Conservation (phyloP, 2,797 vertebrate genomes). For the Notoglanidium macrostoma region DNA sequence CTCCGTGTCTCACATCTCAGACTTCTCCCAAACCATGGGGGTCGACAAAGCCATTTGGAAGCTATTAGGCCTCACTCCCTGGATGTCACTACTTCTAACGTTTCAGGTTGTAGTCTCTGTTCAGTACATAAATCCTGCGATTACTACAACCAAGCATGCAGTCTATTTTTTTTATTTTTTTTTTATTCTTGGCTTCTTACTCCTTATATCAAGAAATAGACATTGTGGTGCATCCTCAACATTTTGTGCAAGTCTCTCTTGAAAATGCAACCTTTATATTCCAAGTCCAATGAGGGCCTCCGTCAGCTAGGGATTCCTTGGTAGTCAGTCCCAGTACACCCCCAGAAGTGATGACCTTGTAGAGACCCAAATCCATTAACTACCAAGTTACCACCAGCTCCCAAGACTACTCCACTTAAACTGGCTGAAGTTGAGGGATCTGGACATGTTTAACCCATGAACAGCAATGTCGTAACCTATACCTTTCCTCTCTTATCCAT, state of each 20-base stretch:
- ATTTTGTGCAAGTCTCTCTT: background rate
- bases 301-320: background rate
- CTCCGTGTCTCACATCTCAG: conserved; percentile 1
- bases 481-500: background rate
- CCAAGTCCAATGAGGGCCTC: background rate
- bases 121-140: background rate
- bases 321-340: background rate
- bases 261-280: background rate
- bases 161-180: background rate
- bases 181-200: background rate
- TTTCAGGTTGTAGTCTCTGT: background rate
- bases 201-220: background rate
- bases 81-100: background rate
- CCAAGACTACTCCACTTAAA: background rate
- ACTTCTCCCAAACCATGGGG: background rate
- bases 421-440: background rate
- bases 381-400: background rate
- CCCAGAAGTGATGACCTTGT: background rate
- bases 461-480: background rate
- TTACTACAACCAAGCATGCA: background rate
- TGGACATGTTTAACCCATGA: background rate
- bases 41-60: background rate
- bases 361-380: background rate
- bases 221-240: background rate
- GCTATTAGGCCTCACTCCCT: background rate